phyloP scores from a whole-genome alignment of 1,140 invertebrate species.

The Papilio polytes region DNA sequence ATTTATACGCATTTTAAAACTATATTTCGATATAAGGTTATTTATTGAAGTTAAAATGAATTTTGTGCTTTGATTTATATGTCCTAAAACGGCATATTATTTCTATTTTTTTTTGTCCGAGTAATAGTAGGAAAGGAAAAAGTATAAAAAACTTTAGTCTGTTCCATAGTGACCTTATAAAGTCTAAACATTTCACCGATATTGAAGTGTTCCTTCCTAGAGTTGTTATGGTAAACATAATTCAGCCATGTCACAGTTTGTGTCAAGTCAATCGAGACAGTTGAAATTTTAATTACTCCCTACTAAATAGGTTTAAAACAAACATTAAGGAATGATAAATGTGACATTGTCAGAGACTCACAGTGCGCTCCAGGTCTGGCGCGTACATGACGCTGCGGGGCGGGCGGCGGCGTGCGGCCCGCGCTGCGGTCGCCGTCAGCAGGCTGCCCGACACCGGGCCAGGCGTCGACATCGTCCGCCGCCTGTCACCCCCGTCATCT shows the following conservation, averaged over 20 bases:
- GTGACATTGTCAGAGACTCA: constrained; percentile 49
- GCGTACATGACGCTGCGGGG: constrained; percentile 67
- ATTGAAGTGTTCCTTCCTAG: too few species aligned
- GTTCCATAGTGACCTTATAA: too few species aligned
- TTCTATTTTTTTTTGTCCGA: too few species aligned
- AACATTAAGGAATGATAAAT: constrained; percentile 11
- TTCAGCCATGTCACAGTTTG: too few species aligned
- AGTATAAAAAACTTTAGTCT: too few species aligned
- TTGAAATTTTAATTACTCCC: neutral
- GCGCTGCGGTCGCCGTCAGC: constrained; percentile 62
- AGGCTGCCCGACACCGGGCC: constrained; percentile 64
- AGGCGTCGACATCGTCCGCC: constrained; percentile 72
- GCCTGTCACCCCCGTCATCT: constrained; percentile 50
- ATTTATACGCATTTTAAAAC: neutral
- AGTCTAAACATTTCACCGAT: too few species aligned
- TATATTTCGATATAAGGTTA: neutral
- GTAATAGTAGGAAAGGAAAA: too few species aligned
- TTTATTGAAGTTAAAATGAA: neutral
- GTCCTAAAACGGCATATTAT: too few species aligned
- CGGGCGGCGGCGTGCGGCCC: constrained; percentile 58
- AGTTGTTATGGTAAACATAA: too few species aligned
- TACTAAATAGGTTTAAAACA: neutral
- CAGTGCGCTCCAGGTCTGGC: constrained; percentile 56
- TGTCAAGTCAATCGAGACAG: too few species aligned
- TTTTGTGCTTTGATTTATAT: too few species aligned